A percentile compares a stretch with the other conserved stretches of the same genome.
Evolutionary conservation across 1,140 invertebrate genomes (phyloP).

Genomic region (Chironomus striatipennis): DNA sequence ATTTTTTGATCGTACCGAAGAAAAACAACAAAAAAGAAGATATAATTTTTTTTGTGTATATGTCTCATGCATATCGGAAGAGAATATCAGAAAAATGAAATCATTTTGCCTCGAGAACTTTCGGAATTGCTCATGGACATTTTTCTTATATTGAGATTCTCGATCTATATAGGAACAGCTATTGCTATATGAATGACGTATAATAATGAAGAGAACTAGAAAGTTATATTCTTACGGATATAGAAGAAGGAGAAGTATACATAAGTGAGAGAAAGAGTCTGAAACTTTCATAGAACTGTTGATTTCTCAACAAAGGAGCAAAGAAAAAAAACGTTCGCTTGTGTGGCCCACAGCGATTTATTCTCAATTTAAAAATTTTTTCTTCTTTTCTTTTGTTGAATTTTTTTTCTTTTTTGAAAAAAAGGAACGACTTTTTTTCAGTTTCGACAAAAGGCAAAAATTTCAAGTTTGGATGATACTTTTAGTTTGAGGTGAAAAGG

Average conservation of each 20-base stretch:
- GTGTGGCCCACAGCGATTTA: neutral
- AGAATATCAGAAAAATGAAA: neutral
- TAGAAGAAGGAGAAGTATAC: neutral
- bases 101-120: neutral
- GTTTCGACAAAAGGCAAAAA: too few species aligned
- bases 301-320: neutral
- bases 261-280: neutral
- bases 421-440: too few species aligned
- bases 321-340: neutral
- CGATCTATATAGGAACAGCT: neutral
- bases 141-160: too few species aligned
- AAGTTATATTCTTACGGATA: neutral
- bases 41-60: neutral
- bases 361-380: neutral
- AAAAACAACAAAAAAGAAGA: neutral
- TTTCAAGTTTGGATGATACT: too few species aligned
- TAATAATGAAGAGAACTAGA: too few species aligned
- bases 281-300: slow-evolving; percentile 8
- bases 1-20: neutral
- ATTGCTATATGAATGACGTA: neutral
- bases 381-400: neutral
- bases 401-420: neutral
- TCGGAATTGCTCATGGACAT: neutral
- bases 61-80: neutral
- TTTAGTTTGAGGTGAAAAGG: too few species aligned